phyloP scores from a whole-genome alignment of 2,113 vertebrate genomes.

The Illadopsis cleaveri region DNA sequence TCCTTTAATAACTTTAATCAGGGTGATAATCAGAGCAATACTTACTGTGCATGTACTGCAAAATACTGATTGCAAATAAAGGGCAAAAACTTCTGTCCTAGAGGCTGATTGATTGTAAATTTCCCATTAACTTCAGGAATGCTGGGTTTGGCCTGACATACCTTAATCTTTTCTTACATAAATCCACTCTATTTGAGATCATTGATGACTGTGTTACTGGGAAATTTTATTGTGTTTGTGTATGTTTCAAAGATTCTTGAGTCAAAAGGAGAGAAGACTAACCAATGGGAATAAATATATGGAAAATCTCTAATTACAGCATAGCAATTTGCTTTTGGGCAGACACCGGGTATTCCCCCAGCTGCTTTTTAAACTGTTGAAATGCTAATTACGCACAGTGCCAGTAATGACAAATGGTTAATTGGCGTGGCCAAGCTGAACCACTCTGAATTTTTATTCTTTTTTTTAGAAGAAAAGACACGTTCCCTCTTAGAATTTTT shows the following conservation, averaged over 20 bases:
- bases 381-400: conserved; percentile 49
- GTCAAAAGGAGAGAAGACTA: conserved; percentile 10
- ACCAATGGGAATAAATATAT: conserved; percentile 5
- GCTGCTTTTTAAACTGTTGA: conserved; percentile 42
- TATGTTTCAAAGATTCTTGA: not conserved
- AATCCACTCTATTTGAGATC: not conserved
- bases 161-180: not conserved
- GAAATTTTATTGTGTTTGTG: not conserved
- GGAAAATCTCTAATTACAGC: conserved; percentile 29
- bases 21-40: conserved; percentile 14
- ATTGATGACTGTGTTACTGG: not conserved
- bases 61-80: conserved; percentile 14
- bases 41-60: conserved; percentile 8
- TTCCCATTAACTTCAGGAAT: not conserved
- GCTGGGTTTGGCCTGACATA: not conserved
- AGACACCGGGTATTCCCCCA: conserved; percentile 58
- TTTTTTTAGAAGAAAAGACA: not conserved
- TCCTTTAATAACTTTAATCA: not conserved
- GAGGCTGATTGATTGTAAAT: not conserved
- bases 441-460: not conserved
- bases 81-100: not conserved
- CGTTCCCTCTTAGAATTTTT: not conserved
- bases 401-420: conserved; percentile 10
- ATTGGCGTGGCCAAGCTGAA: conserved; percentile 8
- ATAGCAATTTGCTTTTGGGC: conserved; percentile 40